Conservation (phyloP, 2,888 invertebrate genomes). For the Calameuta filiformis region DNA sequence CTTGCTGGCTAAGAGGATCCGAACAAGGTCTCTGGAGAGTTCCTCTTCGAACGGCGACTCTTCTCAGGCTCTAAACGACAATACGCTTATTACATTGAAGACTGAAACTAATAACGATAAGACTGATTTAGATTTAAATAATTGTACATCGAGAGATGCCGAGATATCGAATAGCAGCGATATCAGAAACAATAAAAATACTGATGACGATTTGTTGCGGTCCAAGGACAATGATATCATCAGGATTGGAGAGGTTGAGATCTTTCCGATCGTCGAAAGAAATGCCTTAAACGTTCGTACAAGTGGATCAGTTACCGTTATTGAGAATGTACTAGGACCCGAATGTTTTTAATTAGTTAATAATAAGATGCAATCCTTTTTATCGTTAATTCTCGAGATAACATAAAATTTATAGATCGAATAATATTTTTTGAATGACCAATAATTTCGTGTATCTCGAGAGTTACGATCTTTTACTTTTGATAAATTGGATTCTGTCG, state of each 20-base stretch:
- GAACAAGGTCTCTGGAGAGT: neutral
- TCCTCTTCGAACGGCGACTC: neutral
- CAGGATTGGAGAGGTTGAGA: slow-evolving; percentile 15
- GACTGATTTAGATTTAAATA: slow-evolving; percentile 11
- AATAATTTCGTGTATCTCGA: neutral
- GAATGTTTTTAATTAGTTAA: slow-evolving; percentile 31
- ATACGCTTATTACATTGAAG: slow-evolving; percentile 8
- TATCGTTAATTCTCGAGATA: neutral
- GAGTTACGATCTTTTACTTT: neutral
- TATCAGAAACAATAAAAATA: neutral
- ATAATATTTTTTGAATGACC: neutral
- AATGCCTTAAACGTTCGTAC: neutral
- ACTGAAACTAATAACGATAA: slow-evolving; percentile 2
- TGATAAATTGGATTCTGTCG: neutral
- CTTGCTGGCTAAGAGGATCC: slow-evolving; percentile 6
- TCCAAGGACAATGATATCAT: slow-evolving; percentile 7
- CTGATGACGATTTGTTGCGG: neutral
- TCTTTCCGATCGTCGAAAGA: slow-evolving; percentile 10
- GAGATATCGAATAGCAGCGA: slow-evolving; percentile 3
- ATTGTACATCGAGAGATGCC: neutral
- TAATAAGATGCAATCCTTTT: neutral
- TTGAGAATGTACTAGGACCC: slow-evolving; percentile 37
- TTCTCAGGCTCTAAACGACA: neutral
- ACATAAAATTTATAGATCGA: neutral
- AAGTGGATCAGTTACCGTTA: slow-evolving; percentile 18